Percentiles rank a stretch among this genome's conserved stretches.
Conservation (phyloP, 2,888 invertebrate species). For the Lasioglossum lativentre region DNA sequence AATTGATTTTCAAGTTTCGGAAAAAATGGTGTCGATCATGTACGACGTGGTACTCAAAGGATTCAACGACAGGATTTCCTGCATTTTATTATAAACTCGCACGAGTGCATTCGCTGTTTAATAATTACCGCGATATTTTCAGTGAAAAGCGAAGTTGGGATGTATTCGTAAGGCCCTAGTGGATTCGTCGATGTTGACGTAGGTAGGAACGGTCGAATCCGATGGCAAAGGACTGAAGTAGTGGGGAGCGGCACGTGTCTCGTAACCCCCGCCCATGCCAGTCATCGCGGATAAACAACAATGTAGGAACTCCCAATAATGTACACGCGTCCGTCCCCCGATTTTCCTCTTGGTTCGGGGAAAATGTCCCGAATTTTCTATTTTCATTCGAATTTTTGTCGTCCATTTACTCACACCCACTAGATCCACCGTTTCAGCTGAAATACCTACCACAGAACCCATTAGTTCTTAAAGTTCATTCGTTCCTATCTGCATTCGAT, state of each 20-base stretch:
- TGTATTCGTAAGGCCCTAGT: not conserved
- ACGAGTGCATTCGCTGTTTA: not conserved
- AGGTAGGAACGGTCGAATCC: not conserved
- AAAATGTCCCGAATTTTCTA: not conserved
- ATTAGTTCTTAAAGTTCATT: not conserved
- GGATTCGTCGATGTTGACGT: not conserved
- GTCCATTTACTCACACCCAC: not conserved
- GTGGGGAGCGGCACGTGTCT: not conserved
- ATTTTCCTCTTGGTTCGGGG: not conserved
- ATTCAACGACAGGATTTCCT: too few species aligned
- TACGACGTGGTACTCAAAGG: too few species aligned
- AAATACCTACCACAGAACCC: not conserved
- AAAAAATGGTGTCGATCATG: too few species aligned
- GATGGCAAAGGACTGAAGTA: not conserved
- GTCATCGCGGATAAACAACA: constrained; percentile 6
- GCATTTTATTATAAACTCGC: too few species aligned
- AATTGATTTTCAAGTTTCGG: too few species aligned
- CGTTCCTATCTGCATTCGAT: too few species aligned
- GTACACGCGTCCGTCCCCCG: not conserved
- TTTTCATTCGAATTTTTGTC: not conserved
- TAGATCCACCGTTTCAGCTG: not conserved
- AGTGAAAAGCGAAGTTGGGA: not conserved
- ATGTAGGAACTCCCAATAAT: not conserved
- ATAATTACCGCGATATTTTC: not conserved
- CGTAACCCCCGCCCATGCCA: not conserved